Conservation (phyloP, 1,140 invertebrate genomes). For the Papilio polyxenes region DNA sequence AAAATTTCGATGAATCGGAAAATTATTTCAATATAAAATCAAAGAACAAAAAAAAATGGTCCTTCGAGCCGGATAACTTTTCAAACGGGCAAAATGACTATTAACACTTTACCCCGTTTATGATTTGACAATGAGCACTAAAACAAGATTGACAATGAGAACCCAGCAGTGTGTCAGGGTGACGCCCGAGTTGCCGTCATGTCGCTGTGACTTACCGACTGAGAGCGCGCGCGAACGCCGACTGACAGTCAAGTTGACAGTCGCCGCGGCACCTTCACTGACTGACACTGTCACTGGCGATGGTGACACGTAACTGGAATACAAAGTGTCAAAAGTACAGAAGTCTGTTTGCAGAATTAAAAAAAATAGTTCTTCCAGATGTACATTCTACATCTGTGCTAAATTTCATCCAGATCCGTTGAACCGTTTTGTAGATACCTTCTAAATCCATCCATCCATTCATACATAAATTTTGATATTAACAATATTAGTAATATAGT, state of each 20-base stretch:
- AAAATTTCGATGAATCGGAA: not conserved
- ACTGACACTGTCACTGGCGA: slow-evolving; percentile 45
- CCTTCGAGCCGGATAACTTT: slow-evolving; percentile 20
- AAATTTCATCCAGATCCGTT: too few relatives aligned
- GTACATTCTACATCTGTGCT: too few relatives aligned
- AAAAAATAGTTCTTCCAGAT: too few relatives aligned
- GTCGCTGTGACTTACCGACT: slow-evolving; percentile 63
- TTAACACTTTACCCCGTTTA: slow-evolving; percentile 16
- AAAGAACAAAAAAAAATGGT: slow-evolving; percentile 7
- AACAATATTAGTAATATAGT: too few relatives aligned
- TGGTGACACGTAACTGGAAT: slow-evolving; percentile 52
- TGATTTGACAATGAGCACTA: slow-evolving; percentile 54
- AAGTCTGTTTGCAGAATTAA: too few relatives aligned
- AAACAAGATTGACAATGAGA: slow-evolving; percentile 50
- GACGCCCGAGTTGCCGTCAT: slow-evolving; percentile 58
- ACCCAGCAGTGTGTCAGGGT: slow-evolving; percentile 55
- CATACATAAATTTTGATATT: too few relatives aligned
- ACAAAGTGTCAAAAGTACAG: not conserved
- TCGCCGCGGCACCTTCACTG: slow-evolving; percentile 38
- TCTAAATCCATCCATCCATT: too few relatives aligned
- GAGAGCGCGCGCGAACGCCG: slow-evolving; percentile 50
- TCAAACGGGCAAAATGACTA: not conserved
- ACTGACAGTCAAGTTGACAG: slow-evolving; percentile 54
- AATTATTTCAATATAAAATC: not conserved
- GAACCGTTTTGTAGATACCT: too few relatives aligned